These are phyloP conservation scores for Euproctis similis DNA, from an alignment of 2,888 invertebrate genomes.

Conservation along the genomic window DNA sequence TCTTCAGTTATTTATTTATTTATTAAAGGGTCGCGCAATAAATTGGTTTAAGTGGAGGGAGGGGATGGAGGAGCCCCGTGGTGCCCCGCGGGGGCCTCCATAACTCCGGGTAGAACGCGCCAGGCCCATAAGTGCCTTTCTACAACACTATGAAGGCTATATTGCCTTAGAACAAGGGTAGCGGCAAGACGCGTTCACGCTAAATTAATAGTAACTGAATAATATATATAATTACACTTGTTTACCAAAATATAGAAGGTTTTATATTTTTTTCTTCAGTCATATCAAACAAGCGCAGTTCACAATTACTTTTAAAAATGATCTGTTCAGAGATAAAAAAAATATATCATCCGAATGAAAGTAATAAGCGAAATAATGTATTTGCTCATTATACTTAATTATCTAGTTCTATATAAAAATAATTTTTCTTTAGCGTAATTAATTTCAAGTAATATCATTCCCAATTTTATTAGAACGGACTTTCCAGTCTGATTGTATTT, in stretches of 20 bases:
- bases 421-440: no score
- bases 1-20: constrained; percentile 73
- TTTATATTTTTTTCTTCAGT: background rate
- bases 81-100: constrained; percentile 64
- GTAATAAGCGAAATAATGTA: no score
- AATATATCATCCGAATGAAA: no score
- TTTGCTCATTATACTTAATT: no score
- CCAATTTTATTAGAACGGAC: no score
- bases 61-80: constrained; percentile 66
- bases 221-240: background rate
- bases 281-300: no score
- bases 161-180: constrained; percentile 38
- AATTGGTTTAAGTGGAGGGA: constrained; percentile 76
- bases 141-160: constrained; percentile 50
- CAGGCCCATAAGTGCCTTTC: constrained; percentile 68
- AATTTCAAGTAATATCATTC: no score
- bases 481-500: no score
- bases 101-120: constrained; percentile 68
- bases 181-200: constrained; percentile 16
- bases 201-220: constrained; percentile 17
- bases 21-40: constrained; percentile 72
- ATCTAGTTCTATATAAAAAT: no score
- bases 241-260: no score
- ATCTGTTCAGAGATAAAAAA: no score
- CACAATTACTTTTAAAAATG: no score